Conservation (phyloP, 2,888 invertebrate species). For the Leptinotarsa peninsularis region DNA sequence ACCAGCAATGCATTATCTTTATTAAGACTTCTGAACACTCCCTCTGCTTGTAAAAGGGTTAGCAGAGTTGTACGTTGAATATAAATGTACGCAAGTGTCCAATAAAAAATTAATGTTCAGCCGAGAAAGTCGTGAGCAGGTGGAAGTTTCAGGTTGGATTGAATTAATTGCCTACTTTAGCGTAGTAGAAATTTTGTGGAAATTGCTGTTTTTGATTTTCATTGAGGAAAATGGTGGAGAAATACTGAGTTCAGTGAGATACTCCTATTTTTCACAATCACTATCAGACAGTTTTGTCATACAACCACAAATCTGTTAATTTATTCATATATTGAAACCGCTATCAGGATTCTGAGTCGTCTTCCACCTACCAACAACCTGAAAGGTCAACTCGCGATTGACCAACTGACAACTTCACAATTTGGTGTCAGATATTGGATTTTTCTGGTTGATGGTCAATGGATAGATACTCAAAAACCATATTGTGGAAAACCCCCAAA, state of each 20-base stretch:
- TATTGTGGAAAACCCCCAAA: too few relatives aligned
- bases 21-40: slow-evolving; percentile 52
- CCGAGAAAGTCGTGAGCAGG: slow-evolving; percentile 35
- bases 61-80: slow-evolving; percentile 41
- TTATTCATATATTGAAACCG: too few relatives aligned
- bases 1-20: slow-evolving; percentile 51
- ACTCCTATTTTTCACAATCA: too few relatives aligned
- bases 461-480: too few relatives aligned
- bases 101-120: slow-evolving; percentile 39
- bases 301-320: too few relatives aligned
- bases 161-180: slow-evolving; percentile 31
- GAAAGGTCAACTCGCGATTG: too few relatives aligned
- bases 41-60: slow-evolving; percentile 46
- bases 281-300: too few relatives aligned
- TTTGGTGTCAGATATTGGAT: too few relatives aligned
- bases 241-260: neutral
- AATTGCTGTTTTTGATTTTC: slow-evolving; percentile 18
- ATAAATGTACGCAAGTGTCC: slow-evolving; percentile 42
- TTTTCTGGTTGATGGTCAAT: too few relatives aligned
- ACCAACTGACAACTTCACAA: too few relatives aligned
- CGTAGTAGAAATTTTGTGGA: slow-evolving; percentile 23
- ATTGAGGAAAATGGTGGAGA: neutral
- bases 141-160: slow-evolving; percentile 29
- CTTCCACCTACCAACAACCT: too few relatives aligned
- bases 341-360: too few relatives aligned